Conservation (phyloP, 2,113 vertebrate species). For the Rhinolophus sinicus region DNA sequence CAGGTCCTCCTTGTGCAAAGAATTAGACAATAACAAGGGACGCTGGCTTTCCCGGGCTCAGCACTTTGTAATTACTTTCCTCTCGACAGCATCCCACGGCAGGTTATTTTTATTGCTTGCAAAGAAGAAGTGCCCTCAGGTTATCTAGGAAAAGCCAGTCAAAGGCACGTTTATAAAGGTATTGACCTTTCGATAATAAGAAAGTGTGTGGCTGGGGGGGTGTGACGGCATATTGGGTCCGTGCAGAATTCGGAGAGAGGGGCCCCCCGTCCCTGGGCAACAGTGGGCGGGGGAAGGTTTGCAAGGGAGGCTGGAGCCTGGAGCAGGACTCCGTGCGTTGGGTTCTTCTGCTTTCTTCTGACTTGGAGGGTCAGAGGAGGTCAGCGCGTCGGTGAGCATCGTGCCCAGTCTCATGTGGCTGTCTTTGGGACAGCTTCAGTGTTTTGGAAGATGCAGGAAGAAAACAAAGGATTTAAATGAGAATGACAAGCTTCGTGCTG, state of each 20-base stretch:
- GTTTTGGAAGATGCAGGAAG: background rate
- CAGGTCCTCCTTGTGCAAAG: background rate
- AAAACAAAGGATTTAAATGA: background rate
- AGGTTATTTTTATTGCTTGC: conserved; percentile 74
- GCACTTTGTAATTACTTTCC: conserved; percentile 73
- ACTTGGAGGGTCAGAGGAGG: background rate
- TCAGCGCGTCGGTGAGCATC: background rate
- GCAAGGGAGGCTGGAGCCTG: background rate
- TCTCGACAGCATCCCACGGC: conserved; percentile 52
- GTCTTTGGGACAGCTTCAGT: background rate
- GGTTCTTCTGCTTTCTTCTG: background rate
- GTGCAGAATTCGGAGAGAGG: background rate
- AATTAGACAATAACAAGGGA: conserved; percentile 21
- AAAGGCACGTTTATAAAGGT: conserved; percentile 52
- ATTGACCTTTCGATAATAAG: conserved; percentile 71
- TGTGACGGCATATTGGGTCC: conserved; percentile 43
- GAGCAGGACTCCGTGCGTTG: background rate
- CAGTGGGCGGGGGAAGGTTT: background rate
- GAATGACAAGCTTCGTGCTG: background rate
- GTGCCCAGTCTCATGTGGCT: background rate
- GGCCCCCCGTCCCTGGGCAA: background rate
- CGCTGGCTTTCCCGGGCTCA: conserved; percentile 6
- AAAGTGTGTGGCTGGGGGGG: background rate
- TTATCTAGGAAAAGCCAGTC: conserved; percentile 63
- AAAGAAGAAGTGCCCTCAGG: conserved; percentile 71